Evolutionary conservation across 1,140 invertebrate species (phyloP).

Genomic region (Physella acuta): DNA sequence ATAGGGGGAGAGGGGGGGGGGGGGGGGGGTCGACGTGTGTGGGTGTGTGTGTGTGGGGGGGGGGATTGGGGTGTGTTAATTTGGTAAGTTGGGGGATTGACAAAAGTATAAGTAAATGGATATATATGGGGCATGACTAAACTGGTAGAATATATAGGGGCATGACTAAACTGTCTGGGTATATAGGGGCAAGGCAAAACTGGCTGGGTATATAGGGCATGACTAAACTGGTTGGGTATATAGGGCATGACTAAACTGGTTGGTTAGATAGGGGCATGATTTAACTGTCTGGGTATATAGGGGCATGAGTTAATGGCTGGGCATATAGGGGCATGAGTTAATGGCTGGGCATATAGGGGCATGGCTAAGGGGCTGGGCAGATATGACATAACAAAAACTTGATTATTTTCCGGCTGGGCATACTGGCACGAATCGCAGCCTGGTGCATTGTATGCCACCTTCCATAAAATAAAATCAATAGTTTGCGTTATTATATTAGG

Average conservation of each 20-base stretch:
- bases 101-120: neutral
- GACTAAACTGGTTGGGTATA: neutral
- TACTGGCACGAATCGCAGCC: no score
- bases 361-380: no score
- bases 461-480: no score
- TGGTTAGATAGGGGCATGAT: neutral
- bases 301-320: neutral
- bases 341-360: no score
- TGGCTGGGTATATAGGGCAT: neutral
- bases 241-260: neutral
- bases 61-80: neutral
- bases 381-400: no score
- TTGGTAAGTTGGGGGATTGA: neutral
- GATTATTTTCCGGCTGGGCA: no score
- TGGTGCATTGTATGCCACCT: no score
- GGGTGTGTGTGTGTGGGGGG: neutral
- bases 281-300: neutral
- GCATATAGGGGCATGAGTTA: no score
- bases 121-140: neutral
- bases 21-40: neutral
- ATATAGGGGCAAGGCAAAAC: neutral
- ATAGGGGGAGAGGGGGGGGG: neutral
- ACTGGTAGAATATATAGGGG: neutral
- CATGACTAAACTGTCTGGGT: neutral
- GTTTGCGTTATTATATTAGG: no score